Conservation (phyloP, 2,888 invertebrate species). For the Pristionchus japonicus region DNA sequence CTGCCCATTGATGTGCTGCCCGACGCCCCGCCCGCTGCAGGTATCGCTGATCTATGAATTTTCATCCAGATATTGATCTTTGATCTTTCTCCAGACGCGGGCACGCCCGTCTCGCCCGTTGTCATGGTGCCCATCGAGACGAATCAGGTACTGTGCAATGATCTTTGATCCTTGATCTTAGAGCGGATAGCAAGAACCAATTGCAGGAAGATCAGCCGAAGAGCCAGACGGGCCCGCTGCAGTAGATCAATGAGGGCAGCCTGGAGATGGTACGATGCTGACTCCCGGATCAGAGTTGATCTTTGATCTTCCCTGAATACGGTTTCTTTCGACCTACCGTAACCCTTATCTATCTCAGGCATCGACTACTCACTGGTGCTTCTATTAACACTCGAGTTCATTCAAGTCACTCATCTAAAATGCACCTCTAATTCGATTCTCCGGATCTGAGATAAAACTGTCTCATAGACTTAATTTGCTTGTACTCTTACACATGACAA, state of each 20-base stretch:
- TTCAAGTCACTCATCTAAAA: neutral
- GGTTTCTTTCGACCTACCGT: too few species aligned
- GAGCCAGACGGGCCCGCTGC: neutral
- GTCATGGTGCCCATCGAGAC: neutral
- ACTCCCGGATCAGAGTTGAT: too few species aligned
- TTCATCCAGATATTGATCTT: neutral
- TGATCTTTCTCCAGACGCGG: neutral
- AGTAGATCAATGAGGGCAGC: neutral
- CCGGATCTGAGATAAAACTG: slow-evolving; percentile 16
- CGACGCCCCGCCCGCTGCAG: neutral
- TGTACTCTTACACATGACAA: too few species aligned
- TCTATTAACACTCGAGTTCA: too few species aligned
- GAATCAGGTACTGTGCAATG: neutral
- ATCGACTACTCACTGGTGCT: neutral
- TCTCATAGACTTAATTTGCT: slow-evolving; percentile 2
- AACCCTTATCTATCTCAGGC: too few species aligned
- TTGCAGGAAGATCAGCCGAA: neutral
- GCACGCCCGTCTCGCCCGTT: neutral
- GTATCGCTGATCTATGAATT: neutral
- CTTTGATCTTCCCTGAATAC: too few species aligned
- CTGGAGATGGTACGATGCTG: neutral
- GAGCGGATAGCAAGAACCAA: too few species aligned
- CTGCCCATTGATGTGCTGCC: neutral
- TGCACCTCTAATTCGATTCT: neutral
- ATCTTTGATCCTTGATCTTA: too few species aligned